A percentile compares a stretch with the other conserved stretches of the same genome.
These are phyloP conservation scores for Chrysolina oricalcia DNA, from an alignment of 2,888 invertebrate genomes.

Conservation along the genomic window DNA sequence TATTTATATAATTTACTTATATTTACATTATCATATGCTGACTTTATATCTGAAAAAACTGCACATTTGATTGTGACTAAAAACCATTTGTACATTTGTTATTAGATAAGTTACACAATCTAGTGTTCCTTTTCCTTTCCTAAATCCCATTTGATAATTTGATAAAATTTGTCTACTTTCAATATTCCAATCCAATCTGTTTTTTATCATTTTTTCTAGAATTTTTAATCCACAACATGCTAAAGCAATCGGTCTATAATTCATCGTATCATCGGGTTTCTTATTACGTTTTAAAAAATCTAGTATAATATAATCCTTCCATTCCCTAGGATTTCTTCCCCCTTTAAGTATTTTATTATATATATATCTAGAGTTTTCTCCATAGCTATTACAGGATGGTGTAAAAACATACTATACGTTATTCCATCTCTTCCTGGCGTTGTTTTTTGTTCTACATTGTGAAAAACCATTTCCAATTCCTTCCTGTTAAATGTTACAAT, in stretches of 20 bases:
- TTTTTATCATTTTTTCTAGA: not conserved
- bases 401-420: not conserved
- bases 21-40: not conserved
- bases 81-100: not conserved
- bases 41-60: not conserved
- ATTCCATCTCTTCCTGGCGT: not conserved
- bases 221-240: slow-evolving; percentile 3
- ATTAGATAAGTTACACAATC: not conserved
- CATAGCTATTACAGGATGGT: not conserved
- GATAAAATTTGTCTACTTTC: slow-evolving; percentile 13
- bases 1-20: not conserved
- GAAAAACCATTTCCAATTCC: not conserved
- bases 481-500: not conserved
- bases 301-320: not conserved
- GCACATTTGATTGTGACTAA: not conserved
- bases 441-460: not conserved
- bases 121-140: slow-evolving; percentile 20
- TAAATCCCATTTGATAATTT: slow-evolving; percentile 23
- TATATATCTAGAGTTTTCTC: not conserved
- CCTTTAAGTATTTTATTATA: not conserved
- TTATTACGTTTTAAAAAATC: not conserved
- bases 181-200: slow-evolving; percentile 3
- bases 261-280: not conserved
- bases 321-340: not conserved
- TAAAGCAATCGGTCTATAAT: not conserved